A percentile compares a stretch with the other conserved stretches of the same genome.
These are phyloP conservation scores for Furcifer pardalis DNA, from an alignment of 2,797 vertebrate species.

Conservation along the genomic window DNA sequence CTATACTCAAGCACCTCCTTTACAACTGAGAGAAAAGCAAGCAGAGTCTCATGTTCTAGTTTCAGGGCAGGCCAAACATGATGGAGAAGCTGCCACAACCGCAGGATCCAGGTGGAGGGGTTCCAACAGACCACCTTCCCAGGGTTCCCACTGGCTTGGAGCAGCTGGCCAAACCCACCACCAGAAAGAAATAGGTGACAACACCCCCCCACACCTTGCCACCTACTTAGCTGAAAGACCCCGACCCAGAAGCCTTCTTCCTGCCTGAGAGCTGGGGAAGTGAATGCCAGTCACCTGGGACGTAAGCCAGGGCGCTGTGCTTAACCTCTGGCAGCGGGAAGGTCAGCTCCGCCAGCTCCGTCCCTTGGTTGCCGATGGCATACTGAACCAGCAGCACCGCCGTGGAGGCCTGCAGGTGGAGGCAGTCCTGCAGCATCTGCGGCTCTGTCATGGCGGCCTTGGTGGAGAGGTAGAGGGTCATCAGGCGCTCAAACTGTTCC, in stretches of 20 bases:
- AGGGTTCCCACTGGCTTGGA: not conserved
- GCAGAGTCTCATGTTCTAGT: no score
- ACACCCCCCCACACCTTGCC: no score
- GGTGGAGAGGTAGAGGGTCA: slow-evolving; percentile 96
- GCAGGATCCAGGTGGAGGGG: no score
- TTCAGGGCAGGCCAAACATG: no score
- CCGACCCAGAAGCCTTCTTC: not conserved
- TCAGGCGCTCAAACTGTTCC: slow-evolving; percentile 96
- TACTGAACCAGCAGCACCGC: slow-evolving; percentile 92
- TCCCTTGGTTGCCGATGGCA: slow-evolving; percentile 85
- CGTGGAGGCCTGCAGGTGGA: slow-evolving; percentile 93
- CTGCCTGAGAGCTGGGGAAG: accelerated
- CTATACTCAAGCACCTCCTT: not conserved
- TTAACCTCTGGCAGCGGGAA: slow-evolving; percentile 87
- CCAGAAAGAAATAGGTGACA: no score
- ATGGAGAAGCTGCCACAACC: no score
- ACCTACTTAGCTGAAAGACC: not conserved
- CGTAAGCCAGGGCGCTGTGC: slow-evolving; percentile 84
- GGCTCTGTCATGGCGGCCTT: slow-evolving; percentile 94
- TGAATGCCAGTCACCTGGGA: slow-evolving; percentile 85
- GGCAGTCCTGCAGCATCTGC: slow-evolving; percentile 93
- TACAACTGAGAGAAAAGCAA: not conserved
- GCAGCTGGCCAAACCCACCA: accelerated
- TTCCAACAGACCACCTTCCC: no score
- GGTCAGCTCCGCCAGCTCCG: slow-evolving; percentile 84